Percentiles rank a stretch among this genome's conserved stretches.
Evolutionary conservation across 2,797 vertebrate genomes (phyloP).

Genomic region (Cirrhinus mrigala): DNA sequence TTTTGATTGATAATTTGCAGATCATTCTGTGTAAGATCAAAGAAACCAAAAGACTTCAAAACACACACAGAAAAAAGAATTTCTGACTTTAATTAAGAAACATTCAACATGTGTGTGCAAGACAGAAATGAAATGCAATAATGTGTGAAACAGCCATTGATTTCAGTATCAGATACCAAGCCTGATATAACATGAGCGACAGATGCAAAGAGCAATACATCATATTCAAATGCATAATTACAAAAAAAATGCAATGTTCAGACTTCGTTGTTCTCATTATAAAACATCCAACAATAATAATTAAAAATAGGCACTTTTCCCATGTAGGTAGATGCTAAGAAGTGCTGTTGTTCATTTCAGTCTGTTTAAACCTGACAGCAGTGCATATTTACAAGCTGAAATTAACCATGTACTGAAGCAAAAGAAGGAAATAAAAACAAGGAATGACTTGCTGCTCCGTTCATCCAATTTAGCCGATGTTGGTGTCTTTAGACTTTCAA

Average conservation of each 20-base stretch:
- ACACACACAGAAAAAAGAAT: constrained; percentile 24
- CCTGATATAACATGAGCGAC: constrained; percentile 63
- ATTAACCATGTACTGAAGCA: constrained; percentile 7
- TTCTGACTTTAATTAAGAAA: constrained; percentile 74
- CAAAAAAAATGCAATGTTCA: not conserved
- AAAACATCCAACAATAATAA: constrained; percentile 22
- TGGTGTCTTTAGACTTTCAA: not conserved
- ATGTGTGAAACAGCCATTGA: constrained; percentile 29
- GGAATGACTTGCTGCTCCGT: not conserved
- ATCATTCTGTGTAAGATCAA: not conserved
- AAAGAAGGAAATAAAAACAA: not conserved
- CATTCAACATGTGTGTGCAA: constrained; percentile 62
- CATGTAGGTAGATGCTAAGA: constrained; percentile 11
- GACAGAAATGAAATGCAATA: constrained; percentile 62
- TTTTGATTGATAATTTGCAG: not conserved
- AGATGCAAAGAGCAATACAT: constrained; percentile 21
- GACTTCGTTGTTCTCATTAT: constrained; percentile 10
- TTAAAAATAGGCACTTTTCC: not conserved
- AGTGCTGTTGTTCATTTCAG: constrained; percentile 6
- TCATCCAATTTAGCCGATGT: not conserved
- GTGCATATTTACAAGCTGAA: constrained; percentile 61
- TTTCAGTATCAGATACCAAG: constrained; percentile 57
- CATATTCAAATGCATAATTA: not conserved
- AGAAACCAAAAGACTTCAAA: not conserved
- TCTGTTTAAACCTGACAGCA: constrained; percentile 48